Base-by-base conservation (phyloP, 2,888 invertebrate genomes). In the Diplazon laetatorius region DNA sequence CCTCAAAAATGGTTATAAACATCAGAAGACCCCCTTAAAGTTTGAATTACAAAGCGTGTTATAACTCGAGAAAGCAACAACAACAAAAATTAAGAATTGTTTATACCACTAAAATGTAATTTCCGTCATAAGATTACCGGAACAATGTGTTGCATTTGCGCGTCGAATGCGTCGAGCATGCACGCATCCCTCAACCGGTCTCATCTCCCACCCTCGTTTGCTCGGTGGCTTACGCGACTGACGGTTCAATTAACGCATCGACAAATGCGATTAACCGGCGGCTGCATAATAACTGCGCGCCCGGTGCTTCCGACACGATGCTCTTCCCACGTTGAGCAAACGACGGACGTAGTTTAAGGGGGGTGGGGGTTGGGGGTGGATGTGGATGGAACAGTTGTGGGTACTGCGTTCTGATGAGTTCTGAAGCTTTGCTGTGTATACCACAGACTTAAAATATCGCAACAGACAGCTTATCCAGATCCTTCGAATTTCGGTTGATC, bases 201-300 rank as follows among this genome's bases (percentile, higher is more conserved):
- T 73, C 66, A 73, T 68, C 74, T 74, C 60, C 22, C 48, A 44
- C n/a, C 68, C 68, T 74, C 68, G 74, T 74, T 74, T 74, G 30
- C 42, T 52, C 68, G 60, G 60, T 60, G 60, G 71, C 60, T 71
- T 72, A 72, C 66, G 66, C 55, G 77, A 55, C 62, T 72, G 68
- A 66, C 73, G 68, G 77, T 72, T 63, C 77, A 77, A 77, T 77
- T 77, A 77, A 63, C 73, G 62, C 77, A 73, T 77, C 77, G 77
- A 63, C 60, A 73, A 77, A 68, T 55, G 60, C 68, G 60, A 66
- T 77, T 77, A 73, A 65, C 57, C 42, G 18, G 37, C 50, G 70
- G 70, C 30, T 66, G 37, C 16, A 71, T 71, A 70, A 77, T 72
- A 66, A 50, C 8, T 52, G 18, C 59, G 37, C 30, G 42, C 20